These are phyloP conservation scores for Cecropterus lyciades DNA, from an alignment of 1,140 invertebrate genomes.

Conservation along the genomic window DNA sequence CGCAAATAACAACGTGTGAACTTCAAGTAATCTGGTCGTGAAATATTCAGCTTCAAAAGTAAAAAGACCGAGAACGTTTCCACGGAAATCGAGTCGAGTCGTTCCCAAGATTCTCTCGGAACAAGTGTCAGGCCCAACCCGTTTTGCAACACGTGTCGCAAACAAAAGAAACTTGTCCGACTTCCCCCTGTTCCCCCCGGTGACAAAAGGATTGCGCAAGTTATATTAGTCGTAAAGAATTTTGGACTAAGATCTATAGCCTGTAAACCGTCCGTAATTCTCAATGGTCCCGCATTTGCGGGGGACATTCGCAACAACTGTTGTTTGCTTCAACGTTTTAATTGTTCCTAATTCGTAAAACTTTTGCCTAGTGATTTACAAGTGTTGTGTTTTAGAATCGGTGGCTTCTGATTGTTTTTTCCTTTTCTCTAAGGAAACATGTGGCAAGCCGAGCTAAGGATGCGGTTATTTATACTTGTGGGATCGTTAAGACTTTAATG, in stretches of 20 bases:
- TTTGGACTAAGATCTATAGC: conserved; percentile 79
- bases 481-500: conserved; percentile 55
- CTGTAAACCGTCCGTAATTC: conserved; percentile 78
- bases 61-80: conserved; percentile 53
- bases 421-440: conserved; percentile 45
- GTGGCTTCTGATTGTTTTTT: conserved; percentile 50
- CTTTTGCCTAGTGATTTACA: conserved; percentile 75
- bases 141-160: conserved; percentile 81
- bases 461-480: conserved; percentile 57
- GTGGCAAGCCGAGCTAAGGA: conserved; percentile 48
- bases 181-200: conserved; percentile 51
- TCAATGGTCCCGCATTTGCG: conserved; percentile 77
- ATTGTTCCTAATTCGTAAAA: conserved; percentile 83
- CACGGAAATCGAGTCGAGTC: conserved; percentile 58
- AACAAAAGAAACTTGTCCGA: conserved; percentile 80
- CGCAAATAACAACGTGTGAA: conserved; percentile 33
- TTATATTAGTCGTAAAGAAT: conserved; percentile 82
- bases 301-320: conserved; percentile 81
- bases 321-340: conserved; percentile 81
- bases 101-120: conserved; percentile 62
- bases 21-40: conserved; percentile 46
- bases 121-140: conserved; percentile 80
- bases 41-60: conserved; percentile 52
- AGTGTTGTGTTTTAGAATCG: conserved; percentile 64
- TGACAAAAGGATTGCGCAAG: conserved; percentile 81